phyloP scores from a whole-genome alignment of 2,797 vertebrate genomes.

The Sebastiscus albofasciatus region DNA sequence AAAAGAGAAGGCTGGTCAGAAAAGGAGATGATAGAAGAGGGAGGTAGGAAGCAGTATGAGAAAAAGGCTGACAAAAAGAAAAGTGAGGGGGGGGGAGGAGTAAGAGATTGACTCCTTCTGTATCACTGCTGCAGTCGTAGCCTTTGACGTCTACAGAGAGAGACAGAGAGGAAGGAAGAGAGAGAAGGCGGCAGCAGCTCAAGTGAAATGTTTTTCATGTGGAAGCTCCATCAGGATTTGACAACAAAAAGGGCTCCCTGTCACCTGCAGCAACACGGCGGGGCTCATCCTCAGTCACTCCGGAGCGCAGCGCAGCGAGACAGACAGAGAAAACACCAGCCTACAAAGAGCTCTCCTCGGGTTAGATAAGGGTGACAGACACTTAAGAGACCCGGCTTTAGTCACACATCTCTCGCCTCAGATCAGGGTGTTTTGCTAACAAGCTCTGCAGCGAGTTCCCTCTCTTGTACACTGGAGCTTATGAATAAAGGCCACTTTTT shows the following conservation, averaged over 20 bases:
- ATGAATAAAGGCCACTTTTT: constrained; percentile 68
- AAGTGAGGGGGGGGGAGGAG: constrained; percentile 21
- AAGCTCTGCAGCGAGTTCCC: constrained; percentile 71
- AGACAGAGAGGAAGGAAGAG: constrained; percentile 62
- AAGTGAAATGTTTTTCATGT: constrained; percentile 78
- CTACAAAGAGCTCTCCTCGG: constrained; percentile 77
- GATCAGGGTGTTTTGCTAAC: constrained; percentile 82
- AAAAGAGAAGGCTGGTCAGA: constrained; percentile 64
- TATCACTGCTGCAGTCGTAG: constrained; percentile 53
- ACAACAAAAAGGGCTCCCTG: constrained; percentile 78
- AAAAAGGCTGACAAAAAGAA: constrained; percentile 49
- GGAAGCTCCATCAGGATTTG: constrained; percentile 77
- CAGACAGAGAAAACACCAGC: constrained; percentile 52
- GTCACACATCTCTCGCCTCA: constrained; percentile 75
- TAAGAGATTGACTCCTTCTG: constrained; percentile 59
- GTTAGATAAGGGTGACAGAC: constrained; percentile 82
- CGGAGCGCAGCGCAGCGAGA: constrained; percentile 30
- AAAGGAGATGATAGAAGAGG: constrained; percentile 50
- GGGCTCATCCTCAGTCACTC: constrained; percentile 71
- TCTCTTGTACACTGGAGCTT: constrained; percentile 50
- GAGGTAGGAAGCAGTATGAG: constrained; percentile 39
- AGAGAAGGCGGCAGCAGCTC: constrained; percentile 46
- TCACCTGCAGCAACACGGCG: constrained; percentile 79
- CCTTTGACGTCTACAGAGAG: constrained; percentile 73
- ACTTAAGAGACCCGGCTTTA: constrained; percentile 77